Evolutionary conservation across 2,113 vertebrate genomes (phyloP).

Genomic region (Salvelinus sp.): DNA sequence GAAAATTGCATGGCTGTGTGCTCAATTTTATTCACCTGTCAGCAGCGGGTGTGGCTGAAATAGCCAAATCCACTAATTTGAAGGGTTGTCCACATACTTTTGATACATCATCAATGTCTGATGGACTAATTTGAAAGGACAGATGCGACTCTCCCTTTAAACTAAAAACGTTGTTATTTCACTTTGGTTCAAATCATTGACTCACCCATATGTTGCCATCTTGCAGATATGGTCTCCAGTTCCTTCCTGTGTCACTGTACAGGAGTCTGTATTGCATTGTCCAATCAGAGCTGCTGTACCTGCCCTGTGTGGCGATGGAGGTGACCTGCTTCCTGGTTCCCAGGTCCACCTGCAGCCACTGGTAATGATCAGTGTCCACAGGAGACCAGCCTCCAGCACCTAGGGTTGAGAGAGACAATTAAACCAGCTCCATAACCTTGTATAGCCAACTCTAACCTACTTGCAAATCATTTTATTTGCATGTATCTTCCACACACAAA

Average conservation of each 20-base stretch:
- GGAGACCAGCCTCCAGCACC: constrained; percentile 95
- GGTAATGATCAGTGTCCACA: constrained; percentile 85
- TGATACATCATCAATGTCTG: too few species aligned
- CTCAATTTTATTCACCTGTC: too few species aligned
- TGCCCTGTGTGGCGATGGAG: constrained; percentile 89
- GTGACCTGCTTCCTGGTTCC: constrained; percentile 86
- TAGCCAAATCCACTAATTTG: too few species aligned
- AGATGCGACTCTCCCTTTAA: too few species aligned
- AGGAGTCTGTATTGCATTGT: constrained; percentile 88
- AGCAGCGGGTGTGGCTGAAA: too few species aligned
- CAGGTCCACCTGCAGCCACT: constrained; percentile 95
- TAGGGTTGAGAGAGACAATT: constrained; percentile 41
- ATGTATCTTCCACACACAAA: too few species aligned
- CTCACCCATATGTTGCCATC: constrained; percentile 91
- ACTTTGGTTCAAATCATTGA: constrained; percentile 5
- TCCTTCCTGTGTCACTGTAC: constrained; percentile 90
- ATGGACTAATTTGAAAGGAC: too few species aligned
- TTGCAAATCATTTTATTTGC: too few species aligned
- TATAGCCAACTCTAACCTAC: too few species aligned
- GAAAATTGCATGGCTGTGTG: too few species aligned
- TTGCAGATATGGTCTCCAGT: constrained; percentile 94
- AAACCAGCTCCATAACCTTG: too few species aligned
- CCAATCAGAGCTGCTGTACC: constrained; percentile 94
- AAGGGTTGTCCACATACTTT: too few species aligned
- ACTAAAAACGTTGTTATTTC: background rate